Base-by-base conservation (phyloP, 2,797 vertebrate genomes). In the Darevskia nairensis region DNA sequence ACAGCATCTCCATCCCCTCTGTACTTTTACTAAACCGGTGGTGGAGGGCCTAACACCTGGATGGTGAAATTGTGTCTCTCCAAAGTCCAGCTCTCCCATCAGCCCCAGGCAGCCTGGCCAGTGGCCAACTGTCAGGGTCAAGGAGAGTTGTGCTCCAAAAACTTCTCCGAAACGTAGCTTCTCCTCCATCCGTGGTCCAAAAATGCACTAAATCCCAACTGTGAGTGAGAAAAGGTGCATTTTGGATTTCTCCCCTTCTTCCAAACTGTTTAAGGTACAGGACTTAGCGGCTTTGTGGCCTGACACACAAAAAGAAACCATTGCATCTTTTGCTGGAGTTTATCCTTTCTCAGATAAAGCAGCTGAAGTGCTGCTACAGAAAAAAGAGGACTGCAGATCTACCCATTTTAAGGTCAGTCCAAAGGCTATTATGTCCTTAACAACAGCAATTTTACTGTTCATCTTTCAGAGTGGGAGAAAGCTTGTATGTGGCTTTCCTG, bases 371-470 rank as follows among this genome's bases (percentile, higher is more conserved):
- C 72, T 50, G 44, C 41, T 79, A 59, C 10, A 55, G 8, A 86
- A 29, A 23, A 11, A 21, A n/a, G 46, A 41, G 76, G 1, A 86
- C 15, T 89, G 90, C 89, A 46, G 82, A 64, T 61, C 82, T 69
- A 92, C 50, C 39, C 80, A 82, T 86, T 89, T 71, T 90, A 90
- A 92, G 86, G 71, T 89, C 25, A 92, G 0, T 27, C 92, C 88
- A 84, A 92, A 85, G 44, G 61, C 2, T 91, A n/a, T 92, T 79
- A 19, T 80, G 32, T 23, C 11, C 72, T 91, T 90, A 90, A 17
- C 88, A 75, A 88, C 21, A 72, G 79, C 68, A 85, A 68, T 88
- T 92, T 82, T 90, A 75, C 88, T 88, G 89, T 17, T 86, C n/a
- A 6, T 85, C 78, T 92, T 93, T 93, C 46, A 78, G 91, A 1